These are phyloP conservation scores for Oreohelix idahoensis DNA, from an alignment of 1,140 invertebrate species.

Conservation along the genomic window DNA sequence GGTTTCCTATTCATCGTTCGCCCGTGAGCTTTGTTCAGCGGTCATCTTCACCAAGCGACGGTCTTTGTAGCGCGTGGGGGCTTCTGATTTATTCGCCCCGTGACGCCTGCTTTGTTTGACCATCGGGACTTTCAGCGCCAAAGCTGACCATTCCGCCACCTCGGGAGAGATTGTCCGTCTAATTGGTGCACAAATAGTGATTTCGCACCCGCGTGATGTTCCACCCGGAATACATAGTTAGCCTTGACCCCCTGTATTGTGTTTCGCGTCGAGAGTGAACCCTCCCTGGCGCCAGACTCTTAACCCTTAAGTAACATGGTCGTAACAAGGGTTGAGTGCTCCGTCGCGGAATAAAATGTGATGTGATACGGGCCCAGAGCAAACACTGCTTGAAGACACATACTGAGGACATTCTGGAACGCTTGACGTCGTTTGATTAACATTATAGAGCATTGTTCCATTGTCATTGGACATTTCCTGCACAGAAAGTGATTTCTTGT, in stretches of 20 bases:
- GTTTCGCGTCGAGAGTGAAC: not conserved
- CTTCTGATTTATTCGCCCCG: not conserved
- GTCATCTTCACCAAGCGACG: not conserved
- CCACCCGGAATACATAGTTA: not conserved
- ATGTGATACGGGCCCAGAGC: no score
- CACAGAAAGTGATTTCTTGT: no score
- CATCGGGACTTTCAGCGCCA: not conserved
- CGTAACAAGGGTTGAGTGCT: no score
- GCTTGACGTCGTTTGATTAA: no score
- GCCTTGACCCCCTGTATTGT: not conserved
- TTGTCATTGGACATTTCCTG: no score
- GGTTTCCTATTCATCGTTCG: no score
- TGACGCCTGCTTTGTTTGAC: not conserved
- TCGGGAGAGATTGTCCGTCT: not conserved
- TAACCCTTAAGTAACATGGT: not conserved
- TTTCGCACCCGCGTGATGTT: not conserved
- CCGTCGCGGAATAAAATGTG: no score
- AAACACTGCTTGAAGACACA: no score
- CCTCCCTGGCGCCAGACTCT: not conserved
- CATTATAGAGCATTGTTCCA: no score
- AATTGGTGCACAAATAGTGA: conserved; percentile 2
- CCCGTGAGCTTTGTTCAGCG: not conserved
- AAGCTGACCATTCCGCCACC: not conserved
- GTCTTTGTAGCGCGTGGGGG: not conserved
- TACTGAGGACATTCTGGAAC: no score